Percentiles rank a stretch among this genome's conserved stretches.
Conservation (phyloP, 2,113 vertebrate species). For the Manacus vitellinus region DNA sequence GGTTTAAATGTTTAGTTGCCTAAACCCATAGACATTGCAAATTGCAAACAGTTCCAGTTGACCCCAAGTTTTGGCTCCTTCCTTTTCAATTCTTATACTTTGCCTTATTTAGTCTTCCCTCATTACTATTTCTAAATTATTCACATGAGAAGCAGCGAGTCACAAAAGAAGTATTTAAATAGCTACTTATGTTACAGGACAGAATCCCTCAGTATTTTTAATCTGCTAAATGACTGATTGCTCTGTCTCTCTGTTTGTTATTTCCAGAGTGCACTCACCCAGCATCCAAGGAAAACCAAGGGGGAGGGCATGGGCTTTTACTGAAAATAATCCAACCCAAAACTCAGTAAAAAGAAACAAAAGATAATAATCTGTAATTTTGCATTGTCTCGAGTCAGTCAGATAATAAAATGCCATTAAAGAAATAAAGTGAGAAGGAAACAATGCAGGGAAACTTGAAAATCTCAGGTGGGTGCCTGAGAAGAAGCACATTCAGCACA, state of each 20-base stretch:
- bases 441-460: background rate
- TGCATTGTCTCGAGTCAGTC: background rate
- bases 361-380: background rate
- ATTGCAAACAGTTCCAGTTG: background rate
- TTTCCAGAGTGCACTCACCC: background rate
- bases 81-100: background rate
- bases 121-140: slow-evolving; percentile 30
- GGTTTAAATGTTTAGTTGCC: slow-evolving; percentile 38
- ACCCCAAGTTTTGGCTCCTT: background rate
- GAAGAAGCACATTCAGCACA: background rate
- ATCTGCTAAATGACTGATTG: background rate
- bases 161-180: slow-evolving; percentile 6
- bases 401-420: background rate
- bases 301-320: background rate
- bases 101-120: slow-evolving; percentile 27
- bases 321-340: background rate
- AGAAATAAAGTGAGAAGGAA: background rate
- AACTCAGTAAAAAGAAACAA: background rate
- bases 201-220: slow-evolving; percentile 5
- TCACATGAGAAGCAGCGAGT: slow-evolving; percentile 13
- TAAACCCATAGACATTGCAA: background rate
- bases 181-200: background rate
- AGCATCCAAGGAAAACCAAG: background rate
- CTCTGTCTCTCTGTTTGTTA: background rate
- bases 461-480: background rate